Conservation (phyloP, 2,113 vertebrate genomes). For the Lasiurus cinereus region DNA sequence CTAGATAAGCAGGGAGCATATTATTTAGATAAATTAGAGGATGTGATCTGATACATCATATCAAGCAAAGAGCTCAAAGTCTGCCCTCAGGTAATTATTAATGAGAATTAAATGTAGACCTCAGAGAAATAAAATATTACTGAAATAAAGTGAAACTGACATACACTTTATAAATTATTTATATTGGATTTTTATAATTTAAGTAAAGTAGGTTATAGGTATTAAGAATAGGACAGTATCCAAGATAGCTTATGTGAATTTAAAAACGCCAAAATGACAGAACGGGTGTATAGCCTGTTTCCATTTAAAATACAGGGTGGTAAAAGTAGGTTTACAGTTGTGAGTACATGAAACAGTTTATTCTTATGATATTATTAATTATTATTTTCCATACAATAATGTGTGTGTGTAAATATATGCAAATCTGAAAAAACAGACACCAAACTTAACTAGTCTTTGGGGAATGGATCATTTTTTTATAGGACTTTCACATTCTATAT, state of each 20-base stretch:
- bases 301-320: neutral
- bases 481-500: neutral
- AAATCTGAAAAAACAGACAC: neutral
- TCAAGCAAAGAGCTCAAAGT: slow-evolving; percentile 15
- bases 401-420: too few species aligned
- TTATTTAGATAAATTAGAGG: neutral
- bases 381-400: neutral
- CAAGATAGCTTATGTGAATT: neutral
- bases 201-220: neutral
- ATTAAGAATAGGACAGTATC: neutral
- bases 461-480: neutral
- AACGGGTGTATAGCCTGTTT: neutral
- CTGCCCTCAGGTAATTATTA: neutral
- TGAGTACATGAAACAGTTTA: neutral
- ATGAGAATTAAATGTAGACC: neutral
- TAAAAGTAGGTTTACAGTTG: neutral
- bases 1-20: neutral
- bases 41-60: neutral
- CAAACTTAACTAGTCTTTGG: neutral
- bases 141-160: neutral
- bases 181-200: slow-evolving; percentile 44
- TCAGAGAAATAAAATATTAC: neutral
- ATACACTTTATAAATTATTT: slow-evolving; percentile 24
- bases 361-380: neutral
- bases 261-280: neutral